These are phyloP conservation scores for Agriopis leucophaearia DNA, from an alignment of 2,888 invertebrate species.

Conservation along the genomic window DNA sequence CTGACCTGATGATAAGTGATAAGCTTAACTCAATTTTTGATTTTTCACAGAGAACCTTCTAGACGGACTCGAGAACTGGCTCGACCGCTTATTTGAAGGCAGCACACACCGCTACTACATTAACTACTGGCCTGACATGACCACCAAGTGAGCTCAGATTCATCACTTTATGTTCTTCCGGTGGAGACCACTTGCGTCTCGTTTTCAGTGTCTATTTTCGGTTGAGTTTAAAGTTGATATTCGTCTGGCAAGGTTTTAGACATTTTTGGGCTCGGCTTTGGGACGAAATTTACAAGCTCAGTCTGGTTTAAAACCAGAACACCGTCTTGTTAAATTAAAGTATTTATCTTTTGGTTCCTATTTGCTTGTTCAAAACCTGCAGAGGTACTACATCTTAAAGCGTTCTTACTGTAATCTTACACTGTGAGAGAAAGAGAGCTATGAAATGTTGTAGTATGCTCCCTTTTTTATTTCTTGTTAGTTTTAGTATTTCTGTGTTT, in stretches of 20 bases:
- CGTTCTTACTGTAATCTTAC: background rate
- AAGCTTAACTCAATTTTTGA: too few relatives aligned
- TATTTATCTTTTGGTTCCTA: too few relatives aligned
- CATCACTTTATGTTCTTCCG: slow-evolving; percentile 6
- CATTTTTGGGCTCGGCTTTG: background rate
- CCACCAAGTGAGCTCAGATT: slow-evolving; percentile 88
- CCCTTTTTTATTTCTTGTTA: background rate
- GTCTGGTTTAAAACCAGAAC: background rate
- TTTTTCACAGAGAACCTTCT: slow-evolving; percentile 91
- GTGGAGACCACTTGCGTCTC: background rate
- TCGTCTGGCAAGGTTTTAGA: slow-evolving; percentile 11
- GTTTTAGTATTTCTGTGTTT: background rate
- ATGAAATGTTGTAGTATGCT: background rate
- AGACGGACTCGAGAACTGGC: slow-evolving; percentile 97
- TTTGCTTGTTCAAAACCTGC: too few relatives aligned
- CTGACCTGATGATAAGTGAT: too few relatives aligned
- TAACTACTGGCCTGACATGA: slow-evolving; percentile 99
- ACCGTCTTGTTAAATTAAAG: too few relatives aligned
- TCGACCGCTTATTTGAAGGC: slow-evolving; percentile 98
- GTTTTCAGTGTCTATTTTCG: slow-evolving; percentile 10
- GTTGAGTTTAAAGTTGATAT: slow-evolving; percentile 10
- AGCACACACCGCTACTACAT: slow-evolving; percentile 97
- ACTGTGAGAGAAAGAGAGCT: background rate
- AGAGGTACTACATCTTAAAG: background rate
- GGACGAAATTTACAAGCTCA: background rate